Conservation (phyloP, 2,888 invertebrate species). For the Drosophila pseudotakahashii region DNA sequence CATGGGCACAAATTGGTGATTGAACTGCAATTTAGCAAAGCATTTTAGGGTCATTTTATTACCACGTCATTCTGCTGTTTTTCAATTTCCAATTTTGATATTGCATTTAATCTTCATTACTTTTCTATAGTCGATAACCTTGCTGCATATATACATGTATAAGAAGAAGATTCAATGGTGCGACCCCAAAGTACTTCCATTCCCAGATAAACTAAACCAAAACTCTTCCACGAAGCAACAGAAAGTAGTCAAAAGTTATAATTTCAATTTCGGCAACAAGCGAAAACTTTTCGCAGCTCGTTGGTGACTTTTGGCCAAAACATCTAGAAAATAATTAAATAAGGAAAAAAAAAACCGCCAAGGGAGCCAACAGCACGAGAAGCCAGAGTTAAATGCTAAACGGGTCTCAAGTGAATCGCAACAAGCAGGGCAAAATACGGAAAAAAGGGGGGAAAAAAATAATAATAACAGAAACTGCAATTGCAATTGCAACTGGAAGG, state of each 20-base stretch:
- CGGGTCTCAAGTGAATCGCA: constrained; percentile 70
- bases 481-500: constrained; percentile 38
- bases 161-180: constrained; percentile 4
- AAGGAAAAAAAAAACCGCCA: constrained; percentile 27
- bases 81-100: too few relatives aligned
- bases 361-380: constrained; percentile 6
- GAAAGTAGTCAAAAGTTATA: constrained; percentile 60
- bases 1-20: too few relatives aligned
- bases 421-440: constrained; percentile 58
- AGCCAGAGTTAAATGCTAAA: constrained; percentile 65
- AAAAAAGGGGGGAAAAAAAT: constrained; percentile 24
- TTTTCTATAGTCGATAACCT: too few relatives aligned
- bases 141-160: too few relatives aligned
- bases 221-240: constrained; percentile 22
- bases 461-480: constrained; percentile 38
- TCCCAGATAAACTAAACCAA: constrained; percentile 1
- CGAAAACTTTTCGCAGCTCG: constrained; percentile 53
- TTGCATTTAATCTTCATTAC: too few relatives aligned
- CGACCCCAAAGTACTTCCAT: constrained; percentile 3
- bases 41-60: too few relatives aligned
- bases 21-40: too few relatives aligned
- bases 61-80: too few relatives aligned
- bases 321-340: constrained; percentile 66
- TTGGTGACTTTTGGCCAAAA: constrained; percentile 52
- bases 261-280: constrained; percentile 61